Base-by-base conservation (phyloP, 2,888 invertebrate species). In the Drosophila bunnanda region DNA sequence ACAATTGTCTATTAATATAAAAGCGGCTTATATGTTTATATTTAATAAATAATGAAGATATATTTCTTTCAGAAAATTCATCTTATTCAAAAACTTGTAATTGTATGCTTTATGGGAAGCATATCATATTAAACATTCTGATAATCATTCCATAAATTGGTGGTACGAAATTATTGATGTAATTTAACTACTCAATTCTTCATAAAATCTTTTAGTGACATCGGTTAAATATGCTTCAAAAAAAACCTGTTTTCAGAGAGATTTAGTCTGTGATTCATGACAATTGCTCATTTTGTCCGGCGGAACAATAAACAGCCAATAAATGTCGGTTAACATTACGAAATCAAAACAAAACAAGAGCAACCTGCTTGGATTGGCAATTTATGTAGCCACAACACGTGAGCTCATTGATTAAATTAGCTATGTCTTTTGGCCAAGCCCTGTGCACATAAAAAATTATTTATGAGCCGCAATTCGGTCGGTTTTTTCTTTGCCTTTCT, bases 401-500 rank as follows among this genome's bases (percentile, higher is more conserved):
- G 83, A 84, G 75, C 77, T 70, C 87, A 84, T 86, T 88, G 89
- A 84, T 88, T 84, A 88, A 88, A 88, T 84, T 84, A 88, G 48
- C 55, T 53, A 20, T 17, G 53, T 75, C 71, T 77, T 81, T 75
- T 72, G 74, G 82, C 82, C 88, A 57, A 69, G 75, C 66, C 54
- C 72, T 75, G 54, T 39, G 80, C 75, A 85, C 75, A 88, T 69
- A 85, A 80, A 69, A 88, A 75, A 78, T 67, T 83, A 88, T 83
- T 83, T 86, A 83, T 83, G 86, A 82, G 83, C 67, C 28, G 39
- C 74, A 78, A 41, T 79, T 71, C 64, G 59, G 41, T 75, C 65
- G 44, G 72, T 54, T 44, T 55, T 74, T 39, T 67, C 36, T 55
- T 41, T 22, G 25, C 20, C 54, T 54, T 66, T 54, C 66, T 41